Conservation (phyloP, 2,888 invertebrate species). For the Luffia ferchaultella region DNA sequence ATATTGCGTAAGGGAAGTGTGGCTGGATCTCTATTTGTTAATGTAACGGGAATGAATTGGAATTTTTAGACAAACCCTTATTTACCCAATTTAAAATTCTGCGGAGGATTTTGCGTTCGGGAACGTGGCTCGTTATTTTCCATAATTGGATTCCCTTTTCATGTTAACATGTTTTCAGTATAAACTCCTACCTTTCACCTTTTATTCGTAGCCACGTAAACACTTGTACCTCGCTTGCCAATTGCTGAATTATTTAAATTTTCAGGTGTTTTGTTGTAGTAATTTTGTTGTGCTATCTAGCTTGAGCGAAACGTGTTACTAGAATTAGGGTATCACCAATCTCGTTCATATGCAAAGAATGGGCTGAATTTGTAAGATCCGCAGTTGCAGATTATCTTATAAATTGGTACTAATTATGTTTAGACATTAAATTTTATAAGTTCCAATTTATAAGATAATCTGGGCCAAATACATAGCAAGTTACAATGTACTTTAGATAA, state of each 20-base stretch:
- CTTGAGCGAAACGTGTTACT: background rate
- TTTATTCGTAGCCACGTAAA: background rate
- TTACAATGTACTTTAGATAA: too few relatives aligned
- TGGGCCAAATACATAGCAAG: too few relatives aligned
- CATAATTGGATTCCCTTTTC: conserved; percentile 28
- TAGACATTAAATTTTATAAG: background rate
- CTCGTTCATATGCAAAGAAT: background rate
- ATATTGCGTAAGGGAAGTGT: background rate
- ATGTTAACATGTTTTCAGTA: conserved; percentile 23
- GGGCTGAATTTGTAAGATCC: background rate
- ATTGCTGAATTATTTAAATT: background rate
- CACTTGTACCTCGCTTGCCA: background rate
- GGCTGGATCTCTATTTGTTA: background rate
- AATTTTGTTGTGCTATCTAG: background rate
- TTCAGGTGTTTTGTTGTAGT: background rate
- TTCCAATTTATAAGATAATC: background rate
- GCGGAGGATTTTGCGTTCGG: conserved; percentile 28
- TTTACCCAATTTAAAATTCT: conserved; percentile 32
- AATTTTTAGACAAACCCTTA: conserved; percentile 19
- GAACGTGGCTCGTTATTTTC: conserved; percentile 30
- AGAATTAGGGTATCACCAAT: background rate
- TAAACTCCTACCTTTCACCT: conserved; percentile 2
- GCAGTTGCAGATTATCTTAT: too few relatives aligned
- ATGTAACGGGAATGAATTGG: conserved; percentile 13
- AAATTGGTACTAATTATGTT: too few relatives aligned